phyloP scores from a whole-genome alignment of 1,140 invertebrate species.

The Maniola jurtina region DNA sequence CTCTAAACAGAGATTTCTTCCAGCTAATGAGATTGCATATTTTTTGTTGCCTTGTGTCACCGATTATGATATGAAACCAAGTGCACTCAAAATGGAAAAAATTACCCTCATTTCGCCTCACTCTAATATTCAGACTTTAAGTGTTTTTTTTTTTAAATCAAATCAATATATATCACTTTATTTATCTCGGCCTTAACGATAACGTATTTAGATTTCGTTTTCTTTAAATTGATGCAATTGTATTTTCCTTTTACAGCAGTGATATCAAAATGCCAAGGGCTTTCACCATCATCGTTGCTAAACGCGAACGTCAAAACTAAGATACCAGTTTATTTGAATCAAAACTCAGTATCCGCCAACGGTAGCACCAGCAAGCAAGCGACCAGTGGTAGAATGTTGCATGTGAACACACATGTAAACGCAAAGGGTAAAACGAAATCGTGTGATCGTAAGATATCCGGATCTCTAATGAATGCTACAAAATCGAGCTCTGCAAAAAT shows the following conservation, averaged over 20 bases:
- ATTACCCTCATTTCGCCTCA: too few relatives aligned
- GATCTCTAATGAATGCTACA: conserved; percentile 61
- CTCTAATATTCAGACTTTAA: too few relatives aligned
- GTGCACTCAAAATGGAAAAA: too few relatives aligned
- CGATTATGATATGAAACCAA: too few relatives aligned
- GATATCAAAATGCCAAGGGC: conserved; percentile 29
- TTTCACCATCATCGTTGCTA: conserved; percentile 10
- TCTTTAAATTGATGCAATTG: not conserved
- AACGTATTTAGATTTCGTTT: not conserved
- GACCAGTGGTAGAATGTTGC: not conserved
- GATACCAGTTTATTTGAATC: conserved; percentile 53
- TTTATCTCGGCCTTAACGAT: too few relatives aligned
- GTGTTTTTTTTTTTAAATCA: too few relatives aligned
- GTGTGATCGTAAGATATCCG: conserved; percentile 36
- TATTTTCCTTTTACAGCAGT: conserved; percentile 39
- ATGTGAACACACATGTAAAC: not conserved
- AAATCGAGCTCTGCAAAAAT: conserved; percentile 69
- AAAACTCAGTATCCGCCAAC: conserved; percentile 17
- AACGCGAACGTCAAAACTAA: conserved; percentile 49
- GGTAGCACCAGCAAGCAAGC: conserved; percentile 8
- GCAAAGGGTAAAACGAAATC: conserved; percentile 8
- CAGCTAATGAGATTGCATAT: too few relatives aligned
- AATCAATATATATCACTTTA: too few relatives aligned
- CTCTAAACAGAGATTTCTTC: too few relatives aligned
- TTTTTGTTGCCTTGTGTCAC: too few relatives aligned